These are phyloP conservation scores for Xerus rutilus DNA, from an alignment of 2,797 vertebrate species.

Conservation along the genomic window DNA sequence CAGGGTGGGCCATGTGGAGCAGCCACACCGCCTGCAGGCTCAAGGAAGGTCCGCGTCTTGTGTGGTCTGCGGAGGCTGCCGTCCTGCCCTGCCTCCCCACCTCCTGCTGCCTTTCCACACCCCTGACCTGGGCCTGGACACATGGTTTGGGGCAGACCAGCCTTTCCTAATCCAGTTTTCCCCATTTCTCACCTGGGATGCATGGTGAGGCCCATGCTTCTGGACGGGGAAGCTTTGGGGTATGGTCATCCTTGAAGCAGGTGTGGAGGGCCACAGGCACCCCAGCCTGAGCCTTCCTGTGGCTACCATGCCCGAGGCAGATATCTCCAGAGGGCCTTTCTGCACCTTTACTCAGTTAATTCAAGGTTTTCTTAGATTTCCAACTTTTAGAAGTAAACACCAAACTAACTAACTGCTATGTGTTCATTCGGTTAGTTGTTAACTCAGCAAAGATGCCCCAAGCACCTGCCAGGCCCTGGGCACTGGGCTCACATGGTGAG, in stretches of 20 bases:
- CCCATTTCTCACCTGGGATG: background rate
- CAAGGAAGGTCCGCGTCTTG: background rate
- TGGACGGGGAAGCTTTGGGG: background rate
- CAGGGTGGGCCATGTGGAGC: background rate
- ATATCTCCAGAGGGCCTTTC: background rate
- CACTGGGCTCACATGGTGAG: background rate
- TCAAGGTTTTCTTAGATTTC: accelerated
- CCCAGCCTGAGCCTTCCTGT: background rate
- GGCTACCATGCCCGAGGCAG: accelerated
- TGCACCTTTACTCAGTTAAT: background rate
- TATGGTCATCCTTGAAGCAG: background rate
- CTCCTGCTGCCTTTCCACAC: accelerated
- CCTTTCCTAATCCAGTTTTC: background rate
- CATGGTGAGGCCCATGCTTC: background rate
- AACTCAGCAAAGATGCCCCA: background rate
- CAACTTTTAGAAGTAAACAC: background rate
- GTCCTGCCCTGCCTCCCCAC: background rate
- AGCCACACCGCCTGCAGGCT: background rate
- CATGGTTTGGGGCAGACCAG: background rate
- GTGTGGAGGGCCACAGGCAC: background rate
- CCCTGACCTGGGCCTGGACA: background rate
- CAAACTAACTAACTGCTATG: too few species aligned
- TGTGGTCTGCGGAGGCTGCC: background rate
- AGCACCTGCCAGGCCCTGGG: background rate
- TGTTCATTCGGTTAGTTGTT: accelerated